Conservation (phyloP, 2,113 vertebrate species). For the Thymallus thymallus region DNA sequence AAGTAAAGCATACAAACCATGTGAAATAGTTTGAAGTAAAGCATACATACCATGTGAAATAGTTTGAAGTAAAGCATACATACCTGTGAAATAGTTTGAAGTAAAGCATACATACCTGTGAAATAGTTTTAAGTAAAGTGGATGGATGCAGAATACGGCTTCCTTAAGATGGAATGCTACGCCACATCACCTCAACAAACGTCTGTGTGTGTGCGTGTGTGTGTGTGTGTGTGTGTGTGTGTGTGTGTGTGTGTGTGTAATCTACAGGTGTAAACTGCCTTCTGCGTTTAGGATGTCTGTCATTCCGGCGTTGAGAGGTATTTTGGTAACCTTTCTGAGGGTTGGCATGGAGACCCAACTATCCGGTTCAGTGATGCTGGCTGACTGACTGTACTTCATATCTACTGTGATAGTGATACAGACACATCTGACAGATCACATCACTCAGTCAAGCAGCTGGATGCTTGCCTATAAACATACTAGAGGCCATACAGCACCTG, state of each 20-base stretch:
- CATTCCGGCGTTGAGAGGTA: constrained; percentile 44
- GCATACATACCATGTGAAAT: no score
- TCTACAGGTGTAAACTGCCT: constrained; percentile 31
- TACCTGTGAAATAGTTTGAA: no score
- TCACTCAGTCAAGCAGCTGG: constrained; percentile 19
- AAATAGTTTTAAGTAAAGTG: neutral
- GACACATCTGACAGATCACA: constrained; percentile 44
- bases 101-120: no score
- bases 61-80: no score
- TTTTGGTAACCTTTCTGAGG: constrained; percentile 39
- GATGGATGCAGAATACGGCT: neutral
- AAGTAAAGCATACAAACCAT: no score
- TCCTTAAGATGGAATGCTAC: neutral
- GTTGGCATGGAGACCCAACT: constrained; percentile 38
- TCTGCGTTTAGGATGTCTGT: constrained; percentile 29
- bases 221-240: neutral
- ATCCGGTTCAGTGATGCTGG: constrained; percentile 33
- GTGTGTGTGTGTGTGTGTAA: neutral
- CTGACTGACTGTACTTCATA: neutral
- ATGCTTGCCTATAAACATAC: neutral
- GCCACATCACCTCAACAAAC: neutral
- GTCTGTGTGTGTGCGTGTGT: neutral
- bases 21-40: no score
- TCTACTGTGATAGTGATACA: constrained; percentile 27
- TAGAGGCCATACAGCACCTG: neutral